Base-by-base conservation (phyloP, 2,888 invertebrate genomes). In the Timema cristinae region DNA sequence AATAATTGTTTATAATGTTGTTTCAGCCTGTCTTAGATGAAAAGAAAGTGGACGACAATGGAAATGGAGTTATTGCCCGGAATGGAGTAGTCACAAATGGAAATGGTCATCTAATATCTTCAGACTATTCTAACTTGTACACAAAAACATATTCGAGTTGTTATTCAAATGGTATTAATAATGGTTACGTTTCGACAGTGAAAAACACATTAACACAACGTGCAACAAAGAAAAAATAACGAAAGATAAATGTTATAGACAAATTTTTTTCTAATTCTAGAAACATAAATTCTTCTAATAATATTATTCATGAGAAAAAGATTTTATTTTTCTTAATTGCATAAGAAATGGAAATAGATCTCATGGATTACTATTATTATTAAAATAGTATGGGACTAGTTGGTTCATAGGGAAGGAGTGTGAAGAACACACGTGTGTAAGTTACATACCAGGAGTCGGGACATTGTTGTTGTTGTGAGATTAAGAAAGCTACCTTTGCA, bases 11-110 rank as follows among this genome's bases (percentile, higher is more conserved):
- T 16, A 59, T 66, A 51, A 70, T 72, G 15, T 69, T 59, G 52
- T 82, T 84, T 2, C 85, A 91, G 91, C 88, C 91, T 75, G 87
- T 92, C n/a, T 80, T 90, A 80, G 90, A 87, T 50, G 73, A 75
- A 16, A 10, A 32, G 10, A 9, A 32, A 13, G 48, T 10, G 10
- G 51, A 61, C 32, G 70, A 71, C 50, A 73, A 69, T 10, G 70
- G 63, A 32, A 32, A 32, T 32, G 32, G 32, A 32, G 32, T 32
- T 32, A 32, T 32, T 32, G 32, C 32, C 32, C 32, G 32, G 32
- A 32, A 32, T 32, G 32, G 32, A 32, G 32, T 32, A 8, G 72
- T 72, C 51, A 69, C 70, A 48, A 75, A 74, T 68, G 72, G 73
- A 10, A 75, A 75, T 51, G 72, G 70, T 32, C 73, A 73, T 66